These are phyloP conservation scores for Hydrotaea diabolus DNA, from an alignment of 2,888 invertebrate species.

Conservation along the genomic window DNA sequence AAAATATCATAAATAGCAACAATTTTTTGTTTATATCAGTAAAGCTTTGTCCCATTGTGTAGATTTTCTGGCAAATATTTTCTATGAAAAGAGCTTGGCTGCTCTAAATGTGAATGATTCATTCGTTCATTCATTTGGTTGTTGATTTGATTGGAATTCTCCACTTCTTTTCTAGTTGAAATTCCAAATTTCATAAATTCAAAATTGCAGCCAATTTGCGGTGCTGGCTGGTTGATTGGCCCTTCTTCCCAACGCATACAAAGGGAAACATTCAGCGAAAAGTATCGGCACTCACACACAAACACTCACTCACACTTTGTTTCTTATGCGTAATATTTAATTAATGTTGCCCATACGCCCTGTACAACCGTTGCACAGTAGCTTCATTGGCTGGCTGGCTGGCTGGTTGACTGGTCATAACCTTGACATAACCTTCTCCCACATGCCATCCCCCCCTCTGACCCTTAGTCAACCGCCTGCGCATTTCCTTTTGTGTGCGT, in stretches of 20 bases:
- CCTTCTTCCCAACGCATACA: no score
- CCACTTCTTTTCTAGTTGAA: background rate
- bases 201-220: no score
- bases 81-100: background rate
- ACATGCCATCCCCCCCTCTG: no score
- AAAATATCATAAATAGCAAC: background rate
- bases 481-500: background rate
- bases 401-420: background rate
- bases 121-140: conserved; percentile 6
- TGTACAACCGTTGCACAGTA: background rate
- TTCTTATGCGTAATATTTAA: background rate
- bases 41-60: background rate
- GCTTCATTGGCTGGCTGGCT: background rate
- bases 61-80: background rate
- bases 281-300: background rate
- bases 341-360: conserved; percentile 24
- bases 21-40: background rate
- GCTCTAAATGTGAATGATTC: background rate
- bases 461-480: background rate
- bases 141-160: conserved; percentile 12
- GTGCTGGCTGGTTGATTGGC: no score
- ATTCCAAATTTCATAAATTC: conserved; percentile 15
- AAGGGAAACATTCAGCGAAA: no score
- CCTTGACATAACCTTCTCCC: conserved; percentile 57
- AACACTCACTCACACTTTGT: background rate